phyloP scores from a whole-genome alignment of 2,888 invertebrate genomes.

The Orthosia gothica region DNA sequence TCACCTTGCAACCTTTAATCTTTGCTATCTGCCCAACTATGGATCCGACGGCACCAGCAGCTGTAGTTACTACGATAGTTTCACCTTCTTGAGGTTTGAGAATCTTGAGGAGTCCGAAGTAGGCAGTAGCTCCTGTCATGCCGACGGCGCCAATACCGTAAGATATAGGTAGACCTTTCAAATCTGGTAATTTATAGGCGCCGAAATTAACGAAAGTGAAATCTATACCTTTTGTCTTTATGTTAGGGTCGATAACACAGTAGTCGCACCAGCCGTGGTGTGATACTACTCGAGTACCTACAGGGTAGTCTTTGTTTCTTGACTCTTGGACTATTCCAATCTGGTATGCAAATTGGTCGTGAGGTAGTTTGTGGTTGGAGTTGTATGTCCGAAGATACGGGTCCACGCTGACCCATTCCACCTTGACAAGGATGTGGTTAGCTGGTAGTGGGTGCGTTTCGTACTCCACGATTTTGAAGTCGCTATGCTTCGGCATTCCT shows the following conservation, averaged over 20 bases:
- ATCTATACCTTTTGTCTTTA: no score
- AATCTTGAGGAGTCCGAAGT: slow-evolving; percentile 83
- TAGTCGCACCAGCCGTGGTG: slow-evolving; percentile 30
- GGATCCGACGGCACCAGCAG: slow-evolving; percentile 95
- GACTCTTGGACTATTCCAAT: slow-evolving; percentile 25
- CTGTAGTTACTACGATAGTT: slow-evolving; percentile 93
- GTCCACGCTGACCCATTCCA: slow-evolving; percentile 34
- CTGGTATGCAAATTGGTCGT: slow-evolving; percentile 31
- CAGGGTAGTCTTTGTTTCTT: slow-evolving; percentile 2
- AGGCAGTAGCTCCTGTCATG: slow-evolving; percentile 94
- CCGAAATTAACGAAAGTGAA: background rate
- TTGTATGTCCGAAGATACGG: slow-evolving; percentile 1
- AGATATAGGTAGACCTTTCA: slow-evolving; percentile 17
- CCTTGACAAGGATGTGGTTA: slow-evolving; percentile 25
- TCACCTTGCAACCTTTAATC: slow-evolving; percentile 92
- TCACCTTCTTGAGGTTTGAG: slow-evolving; percentile 11
- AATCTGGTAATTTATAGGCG: slow-evolving; percentile 22
- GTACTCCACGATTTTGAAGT: slow-evolving; percentile 88
- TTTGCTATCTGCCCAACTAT: slow-evolving; percentile 95
- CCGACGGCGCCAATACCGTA: slow-evolving; percentile 81
- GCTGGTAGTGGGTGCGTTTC: background rate
- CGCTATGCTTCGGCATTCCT: slow-evolving; percentile 60
- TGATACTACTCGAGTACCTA: slow-evolving; percentile 24
- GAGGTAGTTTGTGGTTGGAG: background rate
- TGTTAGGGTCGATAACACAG: slow-evolving; percentile 10